Percentiles rank a stretch among this genome's conserved stretches.
phyloP scores from a whole-genome alignment of 2,113 vertebrate species.

The Pholis gunnellus region DNA sequence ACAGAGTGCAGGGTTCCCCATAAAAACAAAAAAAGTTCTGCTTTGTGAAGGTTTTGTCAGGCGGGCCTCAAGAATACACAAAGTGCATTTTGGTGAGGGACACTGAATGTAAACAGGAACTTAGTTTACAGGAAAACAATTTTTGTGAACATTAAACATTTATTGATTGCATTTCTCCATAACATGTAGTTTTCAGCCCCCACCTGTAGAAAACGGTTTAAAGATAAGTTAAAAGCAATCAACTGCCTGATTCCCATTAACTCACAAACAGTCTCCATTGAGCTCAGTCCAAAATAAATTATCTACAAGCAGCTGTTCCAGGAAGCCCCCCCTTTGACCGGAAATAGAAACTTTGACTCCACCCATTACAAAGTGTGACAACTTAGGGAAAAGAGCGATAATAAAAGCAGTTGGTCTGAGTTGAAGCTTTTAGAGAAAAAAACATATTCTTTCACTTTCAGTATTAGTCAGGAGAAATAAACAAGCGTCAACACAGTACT shows the following conservation, averaged over 20 bases:
- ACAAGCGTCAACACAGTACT: background rate
- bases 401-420: background rate
- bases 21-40: background rate
- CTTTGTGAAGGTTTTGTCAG: background rate
- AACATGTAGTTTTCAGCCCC: background rate
- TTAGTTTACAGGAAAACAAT: background rate
- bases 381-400: background rate
- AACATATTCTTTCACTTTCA: constrained; percentile 35
- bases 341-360: constrained; percentile 43
- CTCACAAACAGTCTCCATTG: background rate
- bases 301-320: constrained; percentile 12
- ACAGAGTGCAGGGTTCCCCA: background rate
- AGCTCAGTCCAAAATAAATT: constrained; percentile 6
- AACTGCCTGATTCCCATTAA: background rate
- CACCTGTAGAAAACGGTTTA: background rate
- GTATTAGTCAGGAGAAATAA: constrained; percentile 61
- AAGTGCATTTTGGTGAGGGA: background rate
- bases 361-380: background rate
- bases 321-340: constrained; percentile 36
- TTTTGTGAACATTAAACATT: background rate
- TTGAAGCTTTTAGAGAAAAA: background rate
- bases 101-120: background rate
- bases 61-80: background rate
- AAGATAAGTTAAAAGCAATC: background rate
- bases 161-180: background rate